Base-by-base conservation (phyloP, 2,797 vertebrate genomes). In the Fringilla coelebs region DNA sequence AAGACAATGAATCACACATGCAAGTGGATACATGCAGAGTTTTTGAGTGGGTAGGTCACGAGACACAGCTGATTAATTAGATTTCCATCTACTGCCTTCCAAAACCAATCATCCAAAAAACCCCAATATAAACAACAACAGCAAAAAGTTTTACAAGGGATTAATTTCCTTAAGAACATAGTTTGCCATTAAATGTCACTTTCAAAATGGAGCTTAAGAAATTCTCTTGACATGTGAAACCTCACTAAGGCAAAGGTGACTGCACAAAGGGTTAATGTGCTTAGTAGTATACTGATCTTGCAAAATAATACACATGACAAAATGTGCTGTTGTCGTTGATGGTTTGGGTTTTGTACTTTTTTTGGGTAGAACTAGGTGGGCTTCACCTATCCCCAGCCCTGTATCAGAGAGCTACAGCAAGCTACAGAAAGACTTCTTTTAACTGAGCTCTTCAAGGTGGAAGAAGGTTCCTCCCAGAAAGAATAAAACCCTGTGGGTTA, bases 401-500 rank as follows among this genome's bases (percentile, higher is more conserved):
- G 31, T 34, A n/a, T n/a, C 91, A 94, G 67, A 82, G 32, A 94
- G 60, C 89, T 97, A 93, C 92, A 95, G 91, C 70, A 97, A 94
- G 83, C 88, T 89, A 77, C 40, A 76, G 78, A 90, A 87, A 92
- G 91, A 86, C 68, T 74, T 93, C 84, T 81, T 91, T 90, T 87
- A 91, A 70, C 94, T 97, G 92, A 95, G 72, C 65, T 97, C 70
- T 90, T 93, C 46, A 90, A 77, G 38, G 67, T 85, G 83, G 84
- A 96, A 97, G 92, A 96, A 96, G 83, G 57, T 62, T 96, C 93
- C 92, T 98, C 94, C 95, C 77, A 52, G 80, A 97, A 97, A 97
- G 76, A 98, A 98, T 94, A 97, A 97, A 98, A 95, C 92, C 97
- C 96, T 98, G 96, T 95, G 97, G 97, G 97, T 97, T 98, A 97